A percentile compares a stretch with the other conserved stretches of the same genome.
Evolutionary conservation across 2,797 vertebrate species (phyloP).

Genomic region (Xerus rutilus): DNA sequence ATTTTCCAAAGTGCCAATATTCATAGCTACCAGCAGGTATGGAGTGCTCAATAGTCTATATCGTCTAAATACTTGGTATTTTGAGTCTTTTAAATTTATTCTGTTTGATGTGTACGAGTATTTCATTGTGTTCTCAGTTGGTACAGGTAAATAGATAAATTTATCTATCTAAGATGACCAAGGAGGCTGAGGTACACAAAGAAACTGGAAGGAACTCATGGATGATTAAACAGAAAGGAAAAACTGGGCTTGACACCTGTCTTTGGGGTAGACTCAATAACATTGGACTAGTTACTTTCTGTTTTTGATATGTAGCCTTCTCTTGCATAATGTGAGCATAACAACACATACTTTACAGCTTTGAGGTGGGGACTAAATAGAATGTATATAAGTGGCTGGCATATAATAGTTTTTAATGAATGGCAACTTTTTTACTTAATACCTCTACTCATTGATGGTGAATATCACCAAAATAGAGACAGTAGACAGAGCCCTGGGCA

Average conservation of each 20-base stretch:
- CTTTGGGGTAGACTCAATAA: background rate
- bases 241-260: background rate
- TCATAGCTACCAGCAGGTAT: background rate
- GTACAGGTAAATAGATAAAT: background rate
- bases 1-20: background rate
- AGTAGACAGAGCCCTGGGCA: background rate
- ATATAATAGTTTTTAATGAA: background rate
- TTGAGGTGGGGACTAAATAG: background rate
- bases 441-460: background rate
- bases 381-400: background rate
- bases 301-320: background rate
- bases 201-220: background rate
- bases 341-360: background rate
- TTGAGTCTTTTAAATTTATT: slow-evolving; percentile 35
- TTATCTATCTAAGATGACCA: too few species aligned
- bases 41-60: background rate
- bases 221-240: background rate
- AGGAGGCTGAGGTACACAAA: background rate
- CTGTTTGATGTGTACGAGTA: background rate
- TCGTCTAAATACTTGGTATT: background rate
- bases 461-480: background rate
- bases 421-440: background rate
- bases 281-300: background rate
- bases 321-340: background rate
- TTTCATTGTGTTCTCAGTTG: background rate